Evolutionary conservation across 2,797 vertebrate species (phyloP).

Genomic region (Danio kyathit): DNA sequence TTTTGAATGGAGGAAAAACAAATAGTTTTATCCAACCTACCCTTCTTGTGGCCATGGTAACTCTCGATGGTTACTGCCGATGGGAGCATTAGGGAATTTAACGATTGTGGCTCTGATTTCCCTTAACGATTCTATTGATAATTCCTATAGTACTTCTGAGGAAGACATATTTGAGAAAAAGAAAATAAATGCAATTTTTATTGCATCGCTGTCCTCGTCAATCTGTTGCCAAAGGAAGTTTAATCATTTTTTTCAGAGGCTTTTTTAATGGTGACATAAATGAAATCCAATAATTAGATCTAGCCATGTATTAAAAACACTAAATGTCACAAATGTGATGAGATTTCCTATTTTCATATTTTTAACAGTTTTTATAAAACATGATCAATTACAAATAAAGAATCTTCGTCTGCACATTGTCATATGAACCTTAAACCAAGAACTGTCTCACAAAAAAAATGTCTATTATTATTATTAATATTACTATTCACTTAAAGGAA

Average conservation of each 20-base stretch:
- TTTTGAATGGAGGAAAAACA: slow-evolving; percentile 20
- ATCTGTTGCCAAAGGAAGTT: background rate
- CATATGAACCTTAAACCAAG: background rate
- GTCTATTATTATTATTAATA: too few relatives aligned
- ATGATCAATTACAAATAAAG: background rate
- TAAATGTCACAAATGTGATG: slow-evolving; percentile 7
- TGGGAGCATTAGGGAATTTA: background rate
- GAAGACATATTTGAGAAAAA: background rate
- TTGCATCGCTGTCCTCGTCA: slow-evolving; percentile 1
- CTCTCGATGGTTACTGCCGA: background rate
- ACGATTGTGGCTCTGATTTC: slow-evolving; percentile 3
- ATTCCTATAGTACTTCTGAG: background rate
- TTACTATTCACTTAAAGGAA: background rate
- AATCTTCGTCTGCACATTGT: slow-evolving; percentile 1
- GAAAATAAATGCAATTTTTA: background rate
- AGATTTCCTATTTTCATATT: background rate
- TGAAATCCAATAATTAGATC: slow-evolving; percentile 1
- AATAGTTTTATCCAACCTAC: background rate
- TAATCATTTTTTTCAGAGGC: too few relatives aligned
- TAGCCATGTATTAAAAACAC: slow-evolving; percentile 8
- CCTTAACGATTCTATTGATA: background rate
- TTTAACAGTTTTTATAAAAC: background rate
- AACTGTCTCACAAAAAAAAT: background rate
- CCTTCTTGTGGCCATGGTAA: background rate
- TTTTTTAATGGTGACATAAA: slow-evolving; percentile 4